Conservation (phyloP, 2,797 vertebrate species). For the Gymnodraco acuticeps region DNA sequence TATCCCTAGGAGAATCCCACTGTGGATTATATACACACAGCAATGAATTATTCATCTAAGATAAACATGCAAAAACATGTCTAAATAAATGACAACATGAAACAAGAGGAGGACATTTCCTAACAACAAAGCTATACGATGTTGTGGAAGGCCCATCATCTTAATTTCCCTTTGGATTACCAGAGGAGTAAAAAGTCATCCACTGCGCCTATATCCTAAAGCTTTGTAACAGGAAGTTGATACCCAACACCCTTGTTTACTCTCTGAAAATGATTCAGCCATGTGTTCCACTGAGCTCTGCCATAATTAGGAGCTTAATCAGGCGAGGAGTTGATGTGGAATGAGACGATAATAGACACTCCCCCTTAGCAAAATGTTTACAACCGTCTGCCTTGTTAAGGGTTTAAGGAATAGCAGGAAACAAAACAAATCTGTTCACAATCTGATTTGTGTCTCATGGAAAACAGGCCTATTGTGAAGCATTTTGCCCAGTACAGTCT, state of each 20-base stretch:
- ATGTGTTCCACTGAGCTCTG: conserved; percentile 49
- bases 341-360: conserved; percentile 52
- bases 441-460: conserved; percentile 25
- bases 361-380: conserved; percentile 48
- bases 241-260: conserved; percentile 65
- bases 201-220: conserved; percentile 22
- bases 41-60: conserved; percentile 72
- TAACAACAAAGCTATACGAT: conserved; percentile 41
- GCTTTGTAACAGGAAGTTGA: conserved; percentile 51
- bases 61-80: conserved; percentile 70
- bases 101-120: conserved; percentile 50
- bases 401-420: conserved; percentile 6
- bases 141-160: conserved; percentile 25
- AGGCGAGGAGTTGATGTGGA: conserved; percentile 56
- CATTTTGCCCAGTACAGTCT: neutral
- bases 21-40: conserved; percentile 36
- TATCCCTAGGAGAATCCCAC: conserved; percentile 59
- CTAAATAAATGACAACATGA: conserved; percentile 69
- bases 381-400: conserved; percentile 52
- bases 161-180: conserved; percentile 64
- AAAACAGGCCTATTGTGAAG: conserved; percentile 4
- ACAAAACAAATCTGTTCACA: conserved; percentile 13
- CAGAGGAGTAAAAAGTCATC: conserved; percentile 30
- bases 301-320: conserved; percentile 73
- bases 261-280: conserved; percentile 66